Evolutionary conservation across 2,888 invertebrate genomes (phyloP), one percentile per base, ranked within the genome.

Genomic region (Torymus texanus): DNA sequence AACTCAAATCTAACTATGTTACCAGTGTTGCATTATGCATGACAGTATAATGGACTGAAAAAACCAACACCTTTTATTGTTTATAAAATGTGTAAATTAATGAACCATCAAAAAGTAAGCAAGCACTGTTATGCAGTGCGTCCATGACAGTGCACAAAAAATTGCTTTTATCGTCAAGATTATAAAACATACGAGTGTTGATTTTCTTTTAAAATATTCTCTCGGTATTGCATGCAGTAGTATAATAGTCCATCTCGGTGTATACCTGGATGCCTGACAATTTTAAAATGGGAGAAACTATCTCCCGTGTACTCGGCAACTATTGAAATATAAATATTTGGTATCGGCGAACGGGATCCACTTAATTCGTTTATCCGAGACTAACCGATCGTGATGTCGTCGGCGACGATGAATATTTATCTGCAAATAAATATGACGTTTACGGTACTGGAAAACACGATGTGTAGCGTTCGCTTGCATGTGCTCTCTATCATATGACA

Each of bases 381-480:
- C 77, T 75, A 83, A 79, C 70, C 76, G 74, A 66, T 75, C 76
- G 70, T 66, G 78, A 82, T 82, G 78, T 79, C 78, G 78, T 80
- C 78, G 76, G 63, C 65, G 72, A 73, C 75, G 75, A 82, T 81
- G 80, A 82, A 82, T 82, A 80, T 83, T 82, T 82, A 82, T 82
- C 71, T 59, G 81, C 59, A 82, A 82, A 81, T 82, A 83, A 82
- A 83, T 81, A 81, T 63, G 63, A 76, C 68, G 58, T 55, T 79
- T 24, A 59, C 55, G 66, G 51, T 10, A 13, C n/a, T 3, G 29
- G 29, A 41, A 24, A 18, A 14, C 65, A 18, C 53, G 12, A 41
- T 29, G 29, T 29, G 29, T 5, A 29, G 29, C 18, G 56, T 67
- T 67, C 50, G 53, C 71, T 24, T 4, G 29, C 62, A 59, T 14